Base-by-base conservation (phyloP, 30 jellyfish, hydroid and myxozoan species). In the Aurelia aurita region DNA sequence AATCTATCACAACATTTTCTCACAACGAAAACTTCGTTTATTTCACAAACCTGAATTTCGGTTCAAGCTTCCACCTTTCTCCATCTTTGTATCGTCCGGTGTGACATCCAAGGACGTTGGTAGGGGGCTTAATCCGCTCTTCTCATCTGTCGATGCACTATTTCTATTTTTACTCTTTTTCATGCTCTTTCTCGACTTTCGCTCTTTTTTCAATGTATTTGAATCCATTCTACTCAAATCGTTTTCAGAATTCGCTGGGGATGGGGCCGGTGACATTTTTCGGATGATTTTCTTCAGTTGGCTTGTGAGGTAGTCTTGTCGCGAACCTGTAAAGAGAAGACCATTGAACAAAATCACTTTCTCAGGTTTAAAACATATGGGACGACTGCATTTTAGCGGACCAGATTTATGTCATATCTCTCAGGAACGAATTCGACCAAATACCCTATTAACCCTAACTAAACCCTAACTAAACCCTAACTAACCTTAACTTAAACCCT, bases 191-290 rank as follows among this genome's bases (percentile, higher is more conserved):
- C 79, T 82, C 0, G 59, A 16, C 29, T 71, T 72, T 23, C 28
- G 18, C 28, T 63, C 68, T 81, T 60, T 80, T 49, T 64, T 75
- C 74, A 68, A 16, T 12, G 85, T 77, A 23, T 65, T 63, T 18
- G 90, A 27, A 22, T 84, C 92, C 12, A 70, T 76, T 21, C 66
- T 87, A 74, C 90, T 89, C 46, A 72, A 92, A 34, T 93, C 98
- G 81, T 57, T 82, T 20, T 94, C 99, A 1, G 97, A 88, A 83
- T 94, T 94, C 0, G 84, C 96, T 3, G 99, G 99, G 0, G 99
- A 94, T 3, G 99, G 99, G 10, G 89, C 91, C 1, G 99, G 99
- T 39, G 99, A 80, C 93, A 94, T 83, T 39, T 82, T 82, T 53
- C 88, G 80, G 0, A 80, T 80, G 43, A 89, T 80, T 63, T 79